Base-by-base conservation (phyloP, 2,888 invertebrate genomes). In the Sarcophaga caerulescens region DNA sequence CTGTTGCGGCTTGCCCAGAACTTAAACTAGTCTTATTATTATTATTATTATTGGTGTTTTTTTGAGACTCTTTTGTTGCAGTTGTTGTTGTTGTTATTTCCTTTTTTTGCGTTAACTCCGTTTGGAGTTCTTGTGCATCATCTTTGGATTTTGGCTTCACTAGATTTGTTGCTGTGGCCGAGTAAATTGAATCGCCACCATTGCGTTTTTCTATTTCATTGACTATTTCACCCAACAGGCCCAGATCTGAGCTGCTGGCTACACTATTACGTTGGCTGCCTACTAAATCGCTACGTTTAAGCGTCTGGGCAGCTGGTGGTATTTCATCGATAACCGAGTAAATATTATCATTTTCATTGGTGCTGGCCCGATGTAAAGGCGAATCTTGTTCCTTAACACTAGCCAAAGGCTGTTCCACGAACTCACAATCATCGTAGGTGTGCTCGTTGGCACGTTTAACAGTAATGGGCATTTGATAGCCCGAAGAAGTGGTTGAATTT, bases 271-370 rank as follows among this genome's bases (percentile, higher is more conserved):
- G 80, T 73, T 90, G 73, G 11, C 91, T 90, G 35, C 91, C 90
- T 3, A 94, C 93, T 57, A 92, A 88, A 87, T 92, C 92, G 75
- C 90, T 92, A 47, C 91, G 91, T 77, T 91, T 92, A 3, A 92
- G 88, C 10, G 92, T 91, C 77, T 90, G 89, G 3, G 90, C 89
- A 0, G 94, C 93, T 1, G 95, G 94, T 0, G 96, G 95, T 57
- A 95, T 95, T 91, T 97, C 97, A 90, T 97, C 97, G 73, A 97
- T 97, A 0, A 97, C 96, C 0, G 97, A 97, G 91, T 97, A 97
- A 87, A 97, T 97, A 90, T 97, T 97, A 90, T 97, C 97, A 89
- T 96, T 97, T 47, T 84, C 84, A 21, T 92, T 93, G 70, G 93
- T 93, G 17, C 71, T 66, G 4, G 78, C 71, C 10, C 68, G 59